phyloP scores from a whole-genome alignment of 1,140 invertebrate species.

The Dolichoris vasculosae region DNA sequence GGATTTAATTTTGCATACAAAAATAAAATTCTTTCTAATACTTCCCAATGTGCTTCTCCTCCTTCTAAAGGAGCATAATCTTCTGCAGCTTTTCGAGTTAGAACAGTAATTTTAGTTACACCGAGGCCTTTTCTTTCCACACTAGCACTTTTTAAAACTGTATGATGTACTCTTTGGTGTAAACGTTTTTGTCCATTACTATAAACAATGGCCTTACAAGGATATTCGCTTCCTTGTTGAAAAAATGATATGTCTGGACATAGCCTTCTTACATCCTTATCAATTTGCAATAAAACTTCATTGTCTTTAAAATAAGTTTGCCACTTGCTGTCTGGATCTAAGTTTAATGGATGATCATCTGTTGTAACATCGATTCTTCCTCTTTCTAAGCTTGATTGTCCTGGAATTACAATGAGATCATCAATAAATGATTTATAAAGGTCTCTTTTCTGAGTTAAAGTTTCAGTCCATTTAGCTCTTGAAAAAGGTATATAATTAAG shows the following conservation, averaged over 20 bases:
- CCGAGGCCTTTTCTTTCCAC: constrained; percentile 92
- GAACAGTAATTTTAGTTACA: constrained; percentile 85
- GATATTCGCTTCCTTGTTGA: constrained; percentile 92
- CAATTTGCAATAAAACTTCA: constrained; percentile 96
- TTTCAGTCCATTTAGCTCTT: constrained; percentile 79
- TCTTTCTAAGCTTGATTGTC: constrained; percentile 75
- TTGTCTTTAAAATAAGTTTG: constrained; percentile 96
- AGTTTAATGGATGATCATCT: constrained; percentile 92
- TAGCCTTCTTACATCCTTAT: constrained; percentile 94
- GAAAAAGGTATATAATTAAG: constrained; percentile 86
- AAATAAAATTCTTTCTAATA: constrained; percentile 96
- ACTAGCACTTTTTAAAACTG: constrained; percentile 89
- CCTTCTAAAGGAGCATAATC: constrained; percentile 90
- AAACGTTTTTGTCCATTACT: constrained; percentile 85
- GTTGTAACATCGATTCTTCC: constrained; percentile 76
- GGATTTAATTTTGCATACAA: constrained; percentile 98
- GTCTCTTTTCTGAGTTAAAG: constrained; percentile 81
- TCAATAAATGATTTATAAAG: constrained; percentile 90
- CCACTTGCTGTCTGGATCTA: constrained; percentile 95
- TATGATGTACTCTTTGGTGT: constrained; percentile 90
- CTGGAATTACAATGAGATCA: constrained; percentile 88
- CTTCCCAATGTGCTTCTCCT: constrained; percentile 95
- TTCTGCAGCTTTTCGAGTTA: constrained; percentile 80
- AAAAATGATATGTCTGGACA: constrained; percentile 98
- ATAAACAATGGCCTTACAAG: constrained; percentile 83